These are phyloP conservation scores for Drosophila seguyi DNA, from an alignment of 1,140 invertebrate species.

Conservation along the genomic window DNA sequence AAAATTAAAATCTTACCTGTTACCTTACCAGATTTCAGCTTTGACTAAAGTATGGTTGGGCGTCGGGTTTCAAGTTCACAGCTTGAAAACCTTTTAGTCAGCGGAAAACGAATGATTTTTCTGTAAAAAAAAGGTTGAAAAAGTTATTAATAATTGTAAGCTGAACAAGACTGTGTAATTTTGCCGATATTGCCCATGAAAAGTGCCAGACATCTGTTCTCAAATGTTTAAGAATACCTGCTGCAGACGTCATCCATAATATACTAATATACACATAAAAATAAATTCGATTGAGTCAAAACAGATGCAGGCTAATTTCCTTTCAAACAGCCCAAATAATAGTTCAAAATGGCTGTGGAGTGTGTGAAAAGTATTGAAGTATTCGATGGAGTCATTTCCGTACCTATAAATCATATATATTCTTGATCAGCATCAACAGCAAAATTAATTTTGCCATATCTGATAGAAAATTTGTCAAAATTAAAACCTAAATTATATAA, in stretches of 20 bases:
- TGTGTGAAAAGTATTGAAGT: background rate
- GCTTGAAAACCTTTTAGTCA: background rate
- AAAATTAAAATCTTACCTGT: background rate
- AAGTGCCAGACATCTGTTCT: constrained; percentile 7
- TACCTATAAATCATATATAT: background rate
- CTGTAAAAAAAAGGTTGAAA: background rate
- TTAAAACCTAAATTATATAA: too few species aligned
- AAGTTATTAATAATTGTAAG: background rate
- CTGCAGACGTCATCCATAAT: constrained; percentile 10
- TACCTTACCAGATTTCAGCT: background rate
- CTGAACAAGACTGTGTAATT: background rate
- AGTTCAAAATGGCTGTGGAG: background rate
- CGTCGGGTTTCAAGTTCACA: background rate
- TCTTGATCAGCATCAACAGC: background rate
- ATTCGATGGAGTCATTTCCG: background rate
- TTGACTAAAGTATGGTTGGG: background rate
- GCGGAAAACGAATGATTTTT: background rate
- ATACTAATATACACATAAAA: background rate
- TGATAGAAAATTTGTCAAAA: too few species aligned
- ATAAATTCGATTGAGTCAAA: constrained; percentile 20
- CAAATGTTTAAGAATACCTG: background rate
- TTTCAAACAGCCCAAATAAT: constrained; percentile 4
- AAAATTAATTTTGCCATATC: background rate
- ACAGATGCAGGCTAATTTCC: constrained; percentile 32
- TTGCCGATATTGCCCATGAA: background rate